These are phyloP conservation scores for Plectropomus leopardus DNA, from an alignment of 2,113 vertebrate genomes.

Conservation along the genomic window DNA sequence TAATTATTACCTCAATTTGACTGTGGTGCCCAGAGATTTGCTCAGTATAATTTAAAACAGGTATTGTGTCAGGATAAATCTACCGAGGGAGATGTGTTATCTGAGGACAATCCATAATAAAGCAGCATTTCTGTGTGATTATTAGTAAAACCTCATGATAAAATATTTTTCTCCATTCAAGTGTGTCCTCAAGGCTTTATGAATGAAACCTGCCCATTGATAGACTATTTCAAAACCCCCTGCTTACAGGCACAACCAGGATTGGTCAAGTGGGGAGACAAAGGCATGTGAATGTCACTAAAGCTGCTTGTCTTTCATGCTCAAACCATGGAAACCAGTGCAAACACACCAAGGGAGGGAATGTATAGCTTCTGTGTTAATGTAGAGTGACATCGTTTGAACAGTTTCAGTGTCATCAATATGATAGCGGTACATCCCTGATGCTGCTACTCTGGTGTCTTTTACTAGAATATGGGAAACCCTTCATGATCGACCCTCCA, in stretches of 20 bases:
- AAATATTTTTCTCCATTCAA: constrained; percentile 8
- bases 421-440: constrained; percentile 13
- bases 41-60: constrained; percentile 42
- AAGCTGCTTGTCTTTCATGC: constrained; percentile 25
- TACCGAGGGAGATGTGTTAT: not conserved
- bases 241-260: constrained; percentile 22
- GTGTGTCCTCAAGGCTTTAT: constrained; percentile 42
- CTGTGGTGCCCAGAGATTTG: constrained; percentile 39
- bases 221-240: constrained; percentile 24
- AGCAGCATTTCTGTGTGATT: not conserved
- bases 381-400: not conserved
- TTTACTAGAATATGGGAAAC: constrained; percentile 15
- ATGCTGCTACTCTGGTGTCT: constrained; percentile 9
- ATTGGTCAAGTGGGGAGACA: constrained; percentile 30
- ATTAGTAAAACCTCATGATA: not conserved
- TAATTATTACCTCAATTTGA: constrained; percentile 55
- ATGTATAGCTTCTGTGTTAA: not conserved
- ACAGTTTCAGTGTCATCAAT: not conserved
- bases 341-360: constrained; percentile 4
- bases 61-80: constrained; percentile 4
- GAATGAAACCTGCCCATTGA: constrained; percentile 58
- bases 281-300: constrained; percentile 26
- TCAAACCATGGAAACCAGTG: constrained; percentile 28
- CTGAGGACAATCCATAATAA: constrained; percentile 1
- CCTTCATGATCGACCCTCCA: constrained; percentile 19